Conservation (phyloP, 2,888 invertebrate genomes). For the Crossocerus cetratus region DNA sequence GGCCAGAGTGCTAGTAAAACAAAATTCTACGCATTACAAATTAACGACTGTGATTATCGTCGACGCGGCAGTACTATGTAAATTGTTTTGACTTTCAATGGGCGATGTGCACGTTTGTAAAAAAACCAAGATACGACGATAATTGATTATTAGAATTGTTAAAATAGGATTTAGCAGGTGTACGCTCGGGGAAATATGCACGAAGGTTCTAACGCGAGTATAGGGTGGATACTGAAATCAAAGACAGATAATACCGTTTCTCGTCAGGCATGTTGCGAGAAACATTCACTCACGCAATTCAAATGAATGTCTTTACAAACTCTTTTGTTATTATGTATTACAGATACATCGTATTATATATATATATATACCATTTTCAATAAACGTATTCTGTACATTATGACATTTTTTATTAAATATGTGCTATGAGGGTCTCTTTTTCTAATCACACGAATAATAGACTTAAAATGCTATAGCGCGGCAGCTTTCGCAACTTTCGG, state of each 20-base stretch:
- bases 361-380: conserved; percentile 62
- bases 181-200: conserved; percentile 37
- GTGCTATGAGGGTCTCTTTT: too few species aligned
- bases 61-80: conserved; percentile 38
- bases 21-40: conserved; percentile 40
- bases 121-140: conserved; percentile 45
- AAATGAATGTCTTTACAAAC: conserved; percentile 54
- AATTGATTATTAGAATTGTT: conserved; percentile 48
- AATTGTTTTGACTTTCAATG: conserved; percentile 34
- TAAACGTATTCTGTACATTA: conserved; percentile 55
- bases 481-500: not conserved
- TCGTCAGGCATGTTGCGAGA: conserved; percentile 31
- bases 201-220: conserved; percentile 22
- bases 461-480: too few species aligned
- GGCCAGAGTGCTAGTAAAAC: conserved; percentile 13
- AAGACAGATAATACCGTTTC: conserved; percentile 16
- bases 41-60: conserved; percentile 50
- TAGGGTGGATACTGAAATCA: conserved; percentile 23
- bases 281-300: conserved; percentile 34
- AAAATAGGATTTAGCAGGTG: conserved; percentile 36
- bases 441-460: too few species aligned
- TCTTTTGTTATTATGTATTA: conserved; percentile 59
- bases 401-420: not conserved
- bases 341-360: conserved; percentile 56
- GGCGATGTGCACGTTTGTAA: conserved; percentile 33